Evolutionary conservation across 2,113 vertebrate species (phyloP), one percentile per base, ranked within the genome.

Genomic region (Seriola dumerili): DNA sequence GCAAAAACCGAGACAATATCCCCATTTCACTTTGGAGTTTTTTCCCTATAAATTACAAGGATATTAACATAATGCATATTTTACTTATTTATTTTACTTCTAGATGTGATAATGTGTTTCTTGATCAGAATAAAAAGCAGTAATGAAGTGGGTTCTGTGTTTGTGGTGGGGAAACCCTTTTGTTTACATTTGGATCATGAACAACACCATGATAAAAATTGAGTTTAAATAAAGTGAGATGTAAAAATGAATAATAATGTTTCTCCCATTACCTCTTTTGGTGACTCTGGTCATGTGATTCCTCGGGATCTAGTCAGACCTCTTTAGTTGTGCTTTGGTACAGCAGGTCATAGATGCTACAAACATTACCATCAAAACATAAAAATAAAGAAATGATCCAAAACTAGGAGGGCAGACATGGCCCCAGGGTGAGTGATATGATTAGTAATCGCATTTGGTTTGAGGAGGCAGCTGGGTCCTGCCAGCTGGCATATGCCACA

Each of bases 401-500:
- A 68, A 54, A 11, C 1, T 4, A 32, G 7, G 23, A 70, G 55
- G 58, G 23, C 34, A 63, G 55, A 50, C 44, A 29, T 29, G 10
- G 64, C 13, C 64, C 5, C 54, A 1, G 69, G 74, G 29, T 40
- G 54, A 68, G 40, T 14, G 19, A 73, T 54, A 50, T 54, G 42
- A 76, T 76, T 34, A 72, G 48, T 76, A 70, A 76, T 72, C 2
- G 1, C 54, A 74, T 88, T 78, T 77, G 0, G 32, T 77, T 59
- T 36, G 58, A 78, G 69, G 65, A 46, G 14, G 21, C 32, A 71
- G 76, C 80, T 62, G 61, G 14, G 64, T 61, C 16, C 23, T 76
- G 44, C 82, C 79, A 78, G 70, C 72, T 85, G 84, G 70, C 74
- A 32, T 44, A 44, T 44, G n/a, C 46, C 50, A 34, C 5, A 12